Percentiles rank a stretch among this genome's conserved stretches.
These are phyloP conservation scores for Gnathonemus longibarbis DNA, from an alignment of 2,113 vertebrate species.

Conservation along the genomic window DNA sequence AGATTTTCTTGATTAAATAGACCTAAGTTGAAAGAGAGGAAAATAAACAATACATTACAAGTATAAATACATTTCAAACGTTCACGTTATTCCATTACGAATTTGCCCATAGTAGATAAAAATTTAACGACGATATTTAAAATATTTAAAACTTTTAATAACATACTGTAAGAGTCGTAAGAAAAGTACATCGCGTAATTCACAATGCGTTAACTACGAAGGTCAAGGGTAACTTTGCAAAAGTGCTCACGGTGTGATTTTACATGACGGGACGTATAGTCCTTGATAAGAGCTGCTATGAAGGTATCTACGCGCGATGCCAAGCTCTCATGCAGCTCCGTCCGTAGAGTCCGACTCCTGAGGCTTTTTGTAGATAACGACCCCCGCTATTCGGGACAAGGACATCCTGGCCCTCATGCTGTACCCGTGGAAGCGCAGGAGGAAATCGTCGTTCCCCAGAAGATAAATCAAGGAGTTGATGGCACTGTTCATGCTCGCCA, in stretches of 20 bases:
- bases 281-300: neutral
- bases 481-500: conserved; percentile 69
- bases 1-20: neutral
- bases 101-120: neutral
- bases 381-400: conserved; percentile 10
- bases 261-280: neutral
- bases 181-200: neutral
- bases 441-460: conserved; percentile 53
- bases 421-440: conserved; percentile 29
- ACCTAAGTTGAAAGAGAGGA: neutral
- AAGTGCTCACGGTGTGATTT: neutral
- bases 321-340: neutral
- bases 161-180: neutral
- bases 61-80: neutral
- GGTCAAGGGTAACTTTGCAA: neutral
- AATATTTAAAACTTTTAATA: neutral
- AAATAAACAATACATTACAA: neutral
- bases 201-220: neutral
- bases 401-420: conserved; percentile 19
- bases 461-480: conserved; percentile 71
- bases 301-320: neutral
- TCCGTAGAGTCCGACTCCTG: neutral
- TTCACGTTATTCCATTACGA: neutral
- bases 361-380: conserved; percentile 29
- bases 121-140: neutral